Percentiles rank a stretch among this genome's conserved stretches.
Evolutionary conservation across 2,888 invertebrate species (phyloP).

Genomic region (Drymonia ruficornis): DNA sequence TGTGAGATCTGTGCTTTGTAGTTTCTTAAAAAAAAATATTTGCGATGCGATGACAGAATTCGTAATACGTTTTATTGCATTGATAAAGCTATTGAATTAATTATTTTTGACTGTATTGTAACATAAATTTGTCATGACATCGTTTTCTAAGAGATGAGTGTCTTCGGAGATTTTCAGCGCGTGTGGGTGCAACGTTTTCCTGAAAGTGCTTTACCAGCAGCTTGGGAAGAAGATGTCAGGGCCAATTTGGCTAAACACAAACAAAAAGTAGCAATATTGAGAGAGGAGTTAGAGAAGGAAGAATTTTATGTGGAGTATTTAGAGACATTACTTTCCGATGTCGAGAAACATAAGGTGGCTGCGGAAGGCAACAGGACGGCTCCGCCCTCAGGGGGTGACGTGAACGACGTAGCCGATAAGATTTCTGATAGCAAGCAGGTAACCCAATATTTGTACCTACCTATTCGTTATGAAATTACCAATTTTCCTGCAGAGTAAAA

Average conservation of each 20-base stretch:
- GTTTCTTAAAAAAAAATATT: no score
- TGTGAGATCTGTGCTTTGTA: constrained; percentile 10
- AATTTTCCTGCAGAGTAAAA: background rate
- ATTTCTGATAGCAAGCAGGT: constrained; percentile 78
- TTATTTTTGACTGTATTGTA: constrained; percentile 55
- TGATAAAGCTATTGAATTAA: constrained; percentile 40
- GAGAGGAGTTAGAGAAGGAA: constrained; percentile 95
- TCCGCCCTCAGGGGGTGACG: constrained; percentile 78
- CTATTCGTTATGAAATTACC: background rate
- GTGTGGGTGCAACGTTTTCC: constrained; percentile 97
- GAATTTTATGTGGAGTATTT: constrained; percentile 96
- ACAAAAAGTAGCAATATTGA: constrained; percentile 91
- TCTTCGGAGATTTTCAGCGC: constrained; percentile 95
- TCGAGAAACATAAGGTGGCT: constrained; percentile 91
- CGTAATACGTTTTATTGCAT: constrained; percentile 58
- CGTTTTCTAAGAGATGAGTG: constrained; percentile 89
- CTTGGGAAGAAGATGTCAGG: constrained; percentile 97
- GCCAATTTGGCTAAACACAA: constrained; percentile 95
- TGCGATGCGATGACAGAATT: constrained; percentile 62
- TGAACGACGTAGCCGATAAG: constrained; percentile 74
- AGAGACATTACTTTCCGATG: constrained; percentile 93
- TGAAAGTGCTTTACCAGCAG: constrained; percentile 94
- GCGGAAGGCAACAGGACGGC: constrained; percentile 76
- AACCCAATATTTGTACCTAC: constrained; percentile 32
- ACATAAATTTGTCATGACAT: constrained; percentile 82